phyloP scores from a whole-genome alignment of 2,797 vertebrate genomes.

The Holocentrus rufus region DNA sequence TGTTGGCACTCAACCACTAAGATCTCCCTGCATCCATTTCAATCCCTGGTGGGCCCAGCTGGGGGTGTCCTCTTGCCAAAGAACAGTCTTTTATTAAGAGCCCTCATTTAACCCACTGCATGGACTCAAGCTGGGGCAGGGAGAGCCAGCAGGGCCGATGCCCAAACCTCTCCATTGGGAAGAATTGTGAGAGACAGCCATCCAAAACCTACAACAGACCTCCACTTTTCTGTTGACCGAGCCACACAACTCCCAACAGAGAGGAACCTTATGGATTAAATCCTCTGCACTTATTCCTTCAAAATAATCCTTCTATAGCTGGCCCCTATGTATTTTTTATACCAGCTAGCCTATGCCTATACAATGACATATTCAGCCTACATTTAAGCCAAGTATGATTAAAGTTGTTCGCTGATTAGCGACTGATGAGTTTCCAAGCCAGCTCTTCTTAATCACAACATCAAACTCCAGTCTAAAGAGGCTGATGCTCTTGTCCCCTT shows the following conservation, averaged over 20 bases:
- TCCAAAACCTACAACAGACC: slow-evolving; percentile 11
- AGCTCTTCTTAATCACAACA: slow-evolving; percentile 26
- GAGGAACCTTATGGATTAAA: not conserved
- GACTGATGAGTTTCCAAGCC: slow-evolving; percentile 14
- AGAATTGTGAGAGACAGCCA: not conserved
- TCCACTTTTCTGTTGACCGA: not conserved
- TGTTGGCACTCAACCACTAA: not conserved
- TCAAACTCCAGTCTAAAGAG: not conserved
- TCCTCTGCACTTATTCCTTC: slow-evolving; percentile 3
- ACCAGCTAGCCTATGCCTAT: not conserved
- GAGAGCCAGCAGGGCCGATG: not conserved
- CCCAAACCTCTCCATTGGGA: slow-evolving; percentile 1
- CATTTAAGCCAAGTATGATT: slow-evolving; percentile 1
- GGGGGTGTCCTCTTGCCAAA: no score
- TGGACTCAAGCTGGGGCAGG: not conserved
- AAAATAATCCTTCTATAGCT: slow-evolving; percentile 4
- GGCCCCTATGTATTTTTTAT: not conserved
- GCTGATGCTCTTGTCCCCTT: slow-evolving; percentile 2
- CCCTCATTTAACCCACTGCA: not conserved
- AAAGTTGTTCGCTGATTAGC: slow-evolving; percentile 12
- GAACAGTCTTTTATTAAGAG: slow-evolving; percentile 8
- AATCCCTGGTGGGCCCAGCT: not conserved
- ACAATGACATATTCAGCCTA: not conserved
- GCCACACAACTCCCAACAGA: not conserved
- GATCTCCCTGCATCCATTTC: slow-evolving; percentile 15